Percentiles rank a stretch among this genome's conserved stretches.
phyloP scores from a whole-genome alignment of 30 jellyfish, hydroid and myxozoan genomes.

The Pseudorhiza aurosa region DNA sequence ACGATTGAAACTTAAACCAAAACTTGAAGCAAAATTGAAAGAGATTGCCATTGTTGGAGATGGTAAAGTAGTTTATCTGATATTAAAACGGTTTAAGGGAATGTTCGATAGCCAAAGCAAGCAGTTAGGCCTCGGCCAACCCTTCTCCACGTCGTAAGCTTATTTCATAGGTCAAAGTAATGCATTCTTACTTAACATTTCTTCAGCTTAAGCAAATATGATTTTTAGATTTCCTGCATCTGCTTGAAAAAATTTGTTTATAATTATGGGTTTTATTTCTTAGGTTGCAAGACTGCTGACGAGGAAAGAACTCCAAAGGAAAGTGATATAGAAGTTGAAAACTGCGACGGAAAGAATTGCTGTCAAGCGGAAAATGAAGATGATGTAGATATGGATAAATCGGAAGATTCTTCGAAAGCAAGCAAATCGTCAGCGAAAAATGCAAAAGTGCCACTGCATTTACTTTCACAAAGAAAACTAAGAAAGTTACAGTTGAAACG shows the following conservation, averaged over 20 bases:
- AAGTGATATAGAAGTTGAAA: background rate
- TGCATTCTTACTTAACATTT: too few relatives aligned
- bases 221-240: too few relatives aligned
- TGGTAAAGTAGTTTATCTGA: too few relatives aligned
- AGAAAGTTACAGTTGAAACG: constrained; percentile 43
- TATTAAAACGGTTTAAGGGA: too few relatives aligned
- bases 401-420: background rate
- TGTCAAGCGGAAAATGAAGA: background rate
- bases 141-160: too few relatives aligned
- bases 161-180: background rate
- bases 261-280: background rate
- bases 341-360: background rate
- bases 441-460: constrained; percentile 52
- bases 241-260: background rate
- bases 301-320: background rate
- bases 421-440: constrained; percentile 17
- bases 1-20: constrained; percentile 33
- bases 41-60: constrained; percentile 16
- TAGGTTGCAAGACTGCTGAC: background rate
- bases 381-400: constrained; percentile 26
- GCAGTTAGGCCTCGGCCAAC: too few relatives aligned
- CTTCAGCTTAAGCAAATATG: background rate
- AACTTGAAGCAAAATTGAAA: constrained; percentile 35
- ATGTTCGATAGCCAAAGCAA: too few relatives aligned
- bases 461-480: constrained; percentile 57